phyloP scores from a whole-genome alignment of 2,888 invertebrate species.

The Drosophila maculinotata region DNA sequence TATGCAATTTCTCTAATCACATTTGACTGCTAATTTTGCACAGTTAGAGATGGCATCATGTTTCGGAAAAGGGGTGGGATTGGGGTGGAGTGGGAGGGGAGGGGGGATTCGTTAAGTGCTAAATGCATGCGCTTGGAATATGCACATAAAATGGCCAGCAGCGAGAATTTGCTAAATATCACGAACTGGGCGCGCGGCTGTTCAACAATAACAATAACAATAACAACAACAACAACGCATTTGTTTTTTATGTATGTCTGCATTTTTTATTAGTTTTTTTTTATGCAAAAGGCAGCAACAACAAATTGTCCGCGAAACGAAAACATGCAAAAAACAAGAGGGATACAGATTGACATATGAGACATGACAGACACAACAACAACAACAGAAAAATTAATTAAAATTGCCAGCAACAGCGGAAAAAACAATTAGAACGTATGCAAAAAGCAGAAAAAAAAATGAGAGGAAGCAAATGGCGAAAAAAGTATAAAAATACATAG shows the following conservation, averaged over 20 bases:
- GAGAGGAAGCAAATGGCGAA: not conserved
- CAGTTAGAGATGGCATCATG: conserved; percentile 12
- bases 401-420: conserved; percentile 35
- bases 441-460: conserved; percentile 6
- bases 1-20: conserved; percentile 59
- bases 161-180: conserved; percentile 62
- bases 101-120: conserved; percentile 39
- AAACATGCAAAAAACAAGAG: conserved; percentile 49
- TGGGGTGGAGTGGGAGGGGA: not conserved
- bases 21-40: conserved; percentile 36
- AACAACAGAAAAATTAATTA: conserved; percentile 46
- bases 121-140: conserved; percentile 57
- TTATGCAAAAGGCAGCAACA: conserved; percentile 27
- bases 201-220: conserved; percentile 38
- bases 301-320: conserved; percentile 47
- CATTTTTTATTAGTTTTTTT: conserved; percentile 16
- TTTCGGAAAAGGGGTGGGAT: not conserved
- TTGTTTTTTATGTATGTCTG: conserved; percentile 12
- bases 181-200: conserved; percentile 53
- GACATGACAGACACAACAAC: conserved; percentile 17
- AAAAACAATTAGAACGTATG: conserved; percentile 48
- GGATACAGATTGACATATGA: conserved; percentile 35
- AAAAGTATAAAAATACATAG: not conserved
- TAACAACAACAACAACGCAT: conserved; percentile 34
- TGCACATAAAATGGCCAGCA: conserved; percentile 48